Base-by-base conservation (phyloP, 2,113 vertebrate genomes). In the Paramisgurnus dabryanus region DNA sequence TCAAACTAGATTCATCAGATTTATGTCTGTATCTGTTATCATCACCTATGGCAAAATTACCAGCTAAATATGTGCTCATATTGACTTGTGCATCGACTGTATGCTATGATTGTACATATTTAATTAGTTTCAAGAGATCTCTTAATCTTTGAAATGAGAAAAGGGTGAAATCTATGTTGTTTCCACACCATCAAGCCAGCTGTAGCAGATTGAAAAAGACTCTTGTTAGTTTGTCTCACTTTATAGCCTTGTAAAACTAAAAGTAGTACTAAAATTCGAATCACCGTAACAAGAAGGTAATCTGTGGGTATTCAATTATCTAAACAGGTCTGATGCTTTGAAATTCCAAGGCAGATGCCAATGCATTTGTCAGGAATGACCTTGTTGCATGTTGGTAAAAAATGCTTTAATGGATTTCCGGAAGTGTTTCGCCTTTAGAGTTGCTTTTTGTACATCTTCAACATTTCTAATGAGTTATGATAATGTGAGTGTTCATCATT, bases 401-500 rank as follows among this genome's bases (percentile, higher is more conserved):
- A 70, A 64, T 63, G 78, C 22, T 77, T 55, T 55, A 66, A 77
- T 50, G 58, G 72, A 67, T 83, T 67, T 74, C 60, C 5, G 39
- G 41, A 69, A 41, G 41, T 70, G 45, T 65, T 80, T 80, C 79
- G 70, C 63, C 71, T 80, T 65, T 68, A 78, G 67, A 80, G 68
- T 57, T 50, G 45, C 22, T 83, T 83, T 67, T 22, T 60, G 61
- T 75, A 58, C 7, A 74, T 73, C 81, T 85, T 79, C 66, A 87
- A 86, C 81, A 67, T 82, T 79, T 74, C 47, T 85, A 89, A 90
- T 89, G 85, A 91, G 83, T 87, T 86, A 84, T 86, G 82, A 66
- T 83, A 86, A 89, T 89, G 65, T 12, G 6, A 85, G 72, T 43
- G 83, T 85, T 66, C 73, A 81, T 80, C 58, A 85, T 84, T 82